These are phyloP conservation scores for Harlomillsia oculata DNA, from an alignment of 1,140 invertebrate species.

Conservation along the genomic window DNA sequence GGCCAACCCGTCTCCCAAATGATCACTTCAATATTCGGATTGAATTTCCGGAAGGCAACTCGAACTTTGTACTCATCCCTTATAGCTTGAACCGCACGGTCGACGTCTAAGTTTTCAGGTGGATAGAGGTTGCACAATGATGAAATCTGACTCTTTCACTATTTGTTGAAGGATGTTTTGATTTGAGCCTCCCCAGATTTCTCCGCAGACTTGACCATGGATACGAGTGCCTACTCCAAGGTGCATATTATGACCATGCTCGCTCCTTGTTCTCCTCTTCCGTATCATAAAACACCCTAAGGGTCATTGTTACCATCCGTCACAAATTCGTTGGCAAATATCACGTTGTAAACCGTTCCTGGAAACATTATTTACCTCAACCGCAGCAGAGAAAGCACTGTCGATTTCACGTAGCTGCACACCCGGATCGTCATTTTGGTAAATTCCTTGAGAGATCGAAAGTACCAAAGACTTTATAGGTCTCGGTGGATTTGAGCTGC, in stretches of 20 bases:
- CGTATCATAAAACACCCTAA: constrained; percentile 24
- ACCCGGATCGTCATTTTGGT: constrained; percentile 13
- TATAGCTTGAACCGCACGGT: constrained; percentile 22
- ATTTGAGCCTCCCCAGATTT: constrained; percentile 20
- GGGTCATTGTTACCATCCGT: constrained; percentile 6
- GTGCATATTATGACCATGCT: constrained; percentile 14
- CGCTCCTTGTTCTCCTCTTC: constrained; percentile 19
- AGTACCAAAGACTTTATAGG: neutral
- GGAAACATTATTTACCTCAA: constrained; percentile 22
- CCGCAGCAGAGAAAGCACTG: constrained; percentile 29
- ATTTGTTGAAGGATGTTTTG: constrained; percentile 20
- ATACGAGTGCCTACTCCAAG: constrained; percentile 25
- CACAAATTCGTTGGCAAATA: constrained; percentile 29
- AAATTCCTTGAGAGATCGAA: constrained; percentile 27
- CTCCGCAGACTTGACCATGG: constrained; percentile 25
- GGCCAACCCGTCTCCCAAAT: constrained; percentile 35
- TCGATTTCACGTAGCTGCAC: constrained; percentile 26
- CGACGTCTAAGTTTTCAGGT: constrained; percentile 5
- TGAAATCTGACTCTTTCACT: constrained; percentile 24
- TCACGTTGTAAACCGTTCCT: constrained; percentile 28
- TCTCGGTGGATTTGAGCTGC: constrained; percentile 26
- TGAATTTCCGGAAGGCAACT: constrained; percentile 25
- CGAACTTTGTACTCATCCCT: constrained; percentile 17
- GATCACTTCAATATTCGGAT: constrained; percentile 24
- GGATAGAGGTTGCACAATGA: constrained; percentile 32